A percentile compares a stretch with the other conserved stretches of the same genome.
phyloP scores from a whole-genome alignment of 2,888 invertebrate genomes.

The Pristionchus fissidentatus region DNA sequence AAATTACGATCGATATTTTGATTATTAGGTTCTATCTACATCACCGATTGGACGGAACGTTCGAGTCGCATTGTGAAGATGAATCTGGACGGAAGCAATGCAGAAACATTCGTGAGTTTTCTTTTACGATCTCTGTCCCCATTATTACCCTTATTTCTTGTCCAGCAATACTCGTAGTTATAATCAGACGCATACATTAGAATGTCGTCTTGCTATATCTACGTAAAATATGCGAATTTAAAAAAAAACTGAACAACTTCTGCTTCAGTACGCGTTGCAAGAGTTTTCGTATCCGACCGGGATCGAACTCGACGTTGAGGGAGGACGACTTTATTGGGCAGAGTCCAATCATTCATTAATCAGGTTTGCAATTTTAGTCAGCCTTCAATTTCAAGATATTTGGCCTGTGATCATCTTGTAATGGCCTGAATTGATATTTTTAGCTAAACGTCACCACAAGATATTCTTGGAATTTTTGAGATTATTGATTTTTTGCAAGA shows the following conservation, averaged over 20 bases:
- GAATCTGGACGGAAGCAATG: slow-evolving; percentile 56
- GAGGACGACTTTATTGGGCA: slow-evolving; percentile 54
- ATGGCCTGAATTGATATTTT: too few species aligned
- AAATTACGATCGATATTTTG: too few species aligned
- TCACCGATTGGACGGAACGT: slow-evolving; percentile 53
- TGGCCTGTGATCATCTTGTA: slow-evolving; percentile 49
- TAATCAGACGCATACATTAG: slow-evolving; percentile 7
- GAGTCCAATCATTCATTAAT: slow-evolving; percentile 51
- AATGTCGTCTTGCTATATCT: background rate
- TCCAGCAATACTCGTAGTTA: background rate
- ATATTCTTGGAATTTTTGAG: too few species aligned
- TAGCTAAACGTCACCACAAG: too few species aligned
- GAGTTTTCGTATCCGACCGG: slow-evolving; percentile 50
- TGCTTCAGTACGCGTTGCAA: slow-evolving; percentile 47
- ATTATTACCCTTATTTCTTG: background rate
- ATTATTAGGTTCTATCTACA: slow-evolving; percentile 49
- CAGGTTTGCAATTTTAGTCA: background rate
- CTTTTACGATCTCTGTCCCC: too few species aligned
- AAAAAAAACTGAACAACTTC: background rate
- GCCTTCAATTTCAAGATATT: background rate
- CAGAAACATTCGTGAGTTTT: slow-evolving; percentile 30
- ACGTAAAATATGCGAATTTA: background rate
- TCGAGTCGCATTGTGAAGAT: slow-evolving; percentile 53
- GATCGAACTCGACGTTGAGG: slow-evolving; percentile 52
- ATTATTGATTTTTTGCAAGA: background rate